These are phyloP conservation scores for Palaemon carinicauda DNA, from an alignment of 1,140 invertebrate genomes.

Conservation along the genomic window DNA sequence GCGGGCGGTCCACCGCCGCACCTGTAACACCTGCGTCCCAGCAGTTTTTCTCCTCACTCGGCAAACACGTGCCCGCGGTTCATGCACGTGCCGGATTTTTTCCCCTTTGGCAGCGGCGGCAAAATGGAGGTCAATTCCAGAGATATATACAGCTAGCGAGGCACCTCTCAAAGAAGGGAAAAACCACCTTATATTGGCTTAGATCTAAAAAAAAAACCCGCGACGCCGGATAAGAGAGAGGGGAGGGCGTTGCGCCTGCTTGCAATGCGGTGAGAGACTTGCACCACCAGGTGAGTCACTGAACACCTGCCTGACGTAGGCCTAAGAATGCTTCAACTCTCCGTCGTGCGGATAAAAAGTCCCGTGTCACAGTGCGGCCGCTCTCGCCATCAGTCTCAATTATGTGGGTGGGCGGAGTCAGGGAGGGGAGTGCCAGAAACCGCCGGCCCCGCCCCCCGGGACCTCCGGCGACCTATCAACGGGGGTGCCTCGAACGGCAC, in stretches of 20 bases:
- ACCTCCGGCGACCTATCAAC: neutral
- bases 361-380: conserved; percentile 39
- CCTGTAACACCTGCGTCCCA: neutral
- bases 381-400: conserved; percentile 48
- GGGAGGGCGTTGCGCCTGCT: neutral
- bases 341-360: conserved; percentile 45
- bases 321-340: conserved; percentile 15
- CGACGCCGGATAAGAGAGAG: neutral
- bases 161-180: neutral
- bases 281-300: conserved; percentile 23
- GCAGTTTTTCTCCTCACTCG: neutral
- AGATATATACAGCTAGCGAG: too few relatives aligned
- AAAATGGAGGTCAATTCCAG: neutral
- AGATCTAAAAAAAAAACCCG: neutral
- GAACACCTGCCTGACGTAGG: conserved; percentile 46
- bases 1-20: neutral
- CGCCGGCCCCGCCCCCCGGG: conserved; percentile 20
- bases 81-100: too few relatives aligned
- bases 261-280: neutral
- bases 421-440: conserved; percentile 1
- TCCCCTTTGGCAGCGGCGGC: too few relatives aligned
- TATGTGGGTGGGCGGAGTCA: conserved; percentile 36
- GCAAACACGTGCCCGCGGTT: neutral
- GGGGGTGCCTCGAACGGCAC: neutral
- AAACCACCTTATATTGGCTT: neutral